These are phyloP conservation scores for Acanthurus tractus DNA, from an alignment of 2,797 vertebrate species.

Conservation along the genomic window DNA sequence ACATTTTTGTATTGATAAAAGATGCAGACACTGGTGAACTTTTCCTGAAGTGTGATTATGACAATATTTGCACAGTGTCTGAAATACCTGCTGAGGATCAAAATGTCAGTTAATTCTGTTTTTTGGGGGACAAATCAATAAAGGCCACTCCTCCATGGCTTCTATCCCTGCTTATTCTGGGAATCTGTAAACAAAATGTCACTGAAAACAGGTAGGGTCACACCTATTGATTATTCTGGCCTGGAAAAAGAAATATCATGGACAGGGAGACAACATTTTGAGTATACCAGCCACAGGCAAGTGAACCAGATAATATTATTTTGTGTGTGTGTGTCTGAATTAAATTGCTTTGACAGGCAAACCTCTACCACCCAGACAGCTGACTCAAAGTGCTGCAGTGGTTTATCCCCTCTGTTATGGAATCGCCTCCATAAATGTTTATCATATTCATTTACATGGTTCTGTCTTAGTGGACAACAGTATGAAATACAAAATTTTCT, in stretches of 20 bases:
- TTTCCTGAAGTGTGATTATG: not conserved
- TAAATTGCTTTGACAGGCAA: conserved; percentile 47
- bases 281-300: conserved; percentile 3
- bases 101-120: not conserved
- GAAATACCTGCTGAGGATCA: not conserved
- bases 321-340: conserved; percentile 16
- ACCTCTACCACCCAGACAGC: conserved; percentile 39
- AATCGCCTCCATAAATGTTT: conserved; percentile 18
- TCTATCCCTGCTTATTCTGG: not conserved
- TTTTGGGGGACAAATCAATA: conserved; percentile 24
- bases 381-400: conserved; percentile 33
- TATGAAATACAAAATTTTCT: no score
- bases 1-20: not conserved
- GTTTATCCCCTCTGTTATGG: conserved; percentile 21
- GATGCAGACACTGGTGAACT: not conserved
- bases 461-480: not conserved
- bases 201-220: conserved; percentile 5
- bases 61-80: not conserved
- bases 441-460: not conserved
- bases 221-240: conserved; percentile 26
- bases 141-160: not conserved
- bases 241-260: not conserved
- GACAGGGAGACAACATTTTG: conserved; percentile 15
- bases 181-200: conserved; percentile 28
- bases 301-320: conserved; percentile 2